These are phyloP conservation scores for Dicranocentrus wangi DNA, from an alignment of 2,888 invertebrate genomes.

Conservation along the genomic window DNA sequence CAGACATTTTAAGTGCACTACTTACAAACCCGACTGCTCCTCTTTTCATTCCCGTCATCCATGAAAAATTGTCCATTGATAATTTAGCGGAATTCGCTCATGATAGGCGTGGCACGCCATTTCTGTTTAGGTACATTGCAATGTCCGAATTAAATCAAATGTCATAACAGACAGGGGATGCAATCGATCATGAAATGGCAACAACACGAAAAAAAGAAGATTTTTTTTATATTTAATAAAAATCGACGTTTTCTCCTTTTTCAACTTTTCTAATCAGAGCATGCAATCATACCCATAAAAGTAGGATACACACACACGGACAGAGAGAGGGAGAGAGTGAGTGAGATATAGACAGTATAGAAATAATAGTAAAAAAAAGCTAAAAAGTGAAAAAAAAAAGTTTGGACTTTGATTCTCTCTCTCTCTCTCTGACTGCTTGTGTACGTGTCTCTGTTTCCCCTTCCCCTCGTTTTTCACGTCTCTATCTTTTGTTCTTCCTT, in stretches of 20 bases:
- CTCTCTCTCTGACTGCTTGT: not conserved
- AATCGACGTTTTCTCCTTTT: not conserved
- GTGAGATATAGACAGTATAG: not conserved
- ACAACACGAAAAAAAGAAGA: too few species aligned
- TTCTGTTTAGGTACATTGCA: too few species aligned
- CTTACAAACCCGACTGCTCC: too few species aligned
- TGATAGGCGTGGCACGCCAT: constrained; percentile 2
- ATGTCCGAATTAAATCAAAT: constrained; percentile 1
- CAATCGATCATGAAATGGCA: too few species aligned
- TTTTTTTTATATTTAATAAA: too few species aligned
- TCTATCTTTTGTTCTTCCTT: too few species aligned
- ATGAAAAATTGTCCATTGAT: not conserved
- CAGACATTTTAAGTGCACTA: too few species aligned
- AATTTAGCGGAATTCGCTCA: constrained; percentile 16
- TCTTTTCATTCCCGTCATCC: too few species aligned
- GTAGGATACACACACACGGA: too few species aligned
- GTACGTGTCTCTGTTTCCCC: not conserved
- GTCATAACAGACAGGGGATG: not conserved
- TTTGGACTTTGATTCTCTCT: not conserved
- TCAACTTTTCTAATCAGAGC: constrained; percentile 21
- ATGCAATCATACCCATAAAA: constrained; percentile 17
- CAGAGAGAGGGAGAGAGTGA: too few species aligned
- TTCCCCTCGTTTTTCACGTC: not conserved
- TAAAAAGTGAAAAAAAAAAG: too few species aligned
- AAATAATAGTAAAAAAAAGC: too few species aligned